Evolutionary conservation across 2,113 vertebrate genomes (phyloP).

Genomic region (Phylloscopus trochilus): DNA sequence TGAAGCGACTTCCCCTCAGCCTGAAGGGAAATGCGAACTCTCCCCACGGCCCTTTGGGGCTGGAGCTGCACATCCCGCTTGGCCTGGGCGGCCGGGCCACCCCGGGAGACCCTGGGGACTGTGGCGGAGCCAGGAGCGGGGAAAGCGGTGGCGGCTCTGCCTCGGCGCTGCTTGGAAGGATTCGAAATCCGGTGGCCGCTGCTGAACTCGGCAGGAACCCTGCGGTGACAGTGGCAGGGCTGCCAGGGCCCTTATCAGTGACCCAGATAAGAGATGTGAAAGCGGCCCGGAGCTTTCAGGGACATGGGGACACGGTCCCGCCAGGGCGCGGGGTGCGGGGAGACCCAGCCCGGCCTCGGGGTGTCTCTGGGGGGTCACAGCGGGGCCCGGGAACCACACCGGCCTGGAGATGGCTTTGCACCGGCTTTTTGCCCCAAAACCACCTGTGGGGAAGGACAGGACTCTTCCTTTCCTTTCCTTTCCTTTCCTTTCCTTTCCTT

Average conservation of each 20-base stretch:
- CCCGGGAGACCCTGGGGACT: not conserved
- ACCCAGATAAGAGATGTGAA: constrained; percentile 9
- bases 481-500: no score
- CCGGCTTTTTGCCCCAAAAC: no score
- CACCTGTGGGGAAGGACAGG: no score
- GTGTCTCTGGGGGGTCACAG: no score
- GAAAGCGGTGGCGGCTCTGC: rapidly evolving
- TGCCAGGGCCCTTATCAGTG: not conserved
- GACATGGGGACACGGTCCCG: no score
- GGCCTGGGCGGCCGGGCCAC: no score
- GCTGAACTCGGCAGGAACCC: not conserved
- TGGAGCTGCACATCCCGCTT: rapidly evolving
- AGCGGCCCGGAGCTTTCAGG: not conserved
- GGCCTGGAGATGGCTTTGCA: no score
- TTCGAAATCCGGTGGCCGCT: not conserved
- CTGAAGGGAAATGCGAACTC: not conserved
- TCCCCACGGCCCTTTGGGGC: rapidly evolving
- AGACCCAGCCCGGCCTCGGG: not conserved
- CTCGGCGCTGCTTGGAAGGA: rapidly evolving
- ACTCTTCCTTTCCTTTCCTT: no score
- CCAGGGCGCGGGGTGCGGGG: no score
- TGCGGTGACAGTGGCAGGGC: not conserved
- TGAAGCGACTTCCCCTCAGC: not conserved
- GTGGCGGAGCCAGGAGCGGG: not conserved
- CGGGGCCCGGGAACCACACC: no score